Evolutionary conservation across 2,888 invertebrate species (phyloP), one percentile per base, ranked within the genome.

Genomic region (Choristoneura rosaceana): DNA sequence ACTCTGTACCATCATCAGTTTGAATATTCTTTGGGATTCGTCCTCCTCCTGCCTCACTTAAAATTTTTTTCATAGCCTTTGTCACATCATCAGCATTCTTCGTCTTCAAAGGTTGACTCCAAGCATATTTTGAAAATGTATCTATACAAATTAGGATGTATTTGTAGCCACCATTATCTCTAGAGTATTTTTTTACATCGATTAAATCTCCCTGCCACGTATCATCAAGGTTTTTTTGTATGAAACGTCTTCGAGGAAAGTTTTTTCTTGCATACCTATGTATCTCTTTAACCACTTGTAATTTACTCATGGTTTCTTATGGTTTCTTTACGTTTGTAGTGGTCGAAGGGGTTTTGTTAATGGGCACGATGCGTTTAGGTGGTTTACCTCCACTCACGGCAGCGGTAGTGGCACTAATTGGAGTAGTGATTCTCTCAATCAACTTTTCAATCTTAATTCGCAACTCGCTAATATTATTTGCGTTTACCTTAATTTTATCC

Each of bases 161-260:
- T 17, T 55, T 69, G 0, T 45, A 63, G 0, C 12, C 12, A 14
- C 25, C 45, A 15, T 69, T 69, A 55, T 45, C 55, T 63, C 9
- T 43, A 7, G 41, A 41, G 25, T 69, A 12, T 15, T 69, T 69
- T 63, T 69, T 62, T 33, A 69, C 33, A 14, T 69, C 69, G 7
- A 69, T 69, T 3, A 61, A 25, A 4, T 69, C 69, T n/a, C 63
- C 63, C 14, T 69, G 69, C 69, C 62, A 69, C 2, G 69, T 63
- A 4, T 69, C 69, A 55, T 69, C 69, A 8, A 55, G 4, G 1
- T 62, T 62, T 12, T 5, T 55, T 14, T 69, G 62, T 14, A 69
- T 63, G 45, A 69, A 69, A 12, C 69, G 43, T 9, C 69, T 8
- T 0, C 69, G 43, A 3, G 69, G 62, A 55, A 63, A 69, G 17